Conservation (phyloP, 1,140 invertebrate genomes). For the Dreissena polymorpha region DNA sequence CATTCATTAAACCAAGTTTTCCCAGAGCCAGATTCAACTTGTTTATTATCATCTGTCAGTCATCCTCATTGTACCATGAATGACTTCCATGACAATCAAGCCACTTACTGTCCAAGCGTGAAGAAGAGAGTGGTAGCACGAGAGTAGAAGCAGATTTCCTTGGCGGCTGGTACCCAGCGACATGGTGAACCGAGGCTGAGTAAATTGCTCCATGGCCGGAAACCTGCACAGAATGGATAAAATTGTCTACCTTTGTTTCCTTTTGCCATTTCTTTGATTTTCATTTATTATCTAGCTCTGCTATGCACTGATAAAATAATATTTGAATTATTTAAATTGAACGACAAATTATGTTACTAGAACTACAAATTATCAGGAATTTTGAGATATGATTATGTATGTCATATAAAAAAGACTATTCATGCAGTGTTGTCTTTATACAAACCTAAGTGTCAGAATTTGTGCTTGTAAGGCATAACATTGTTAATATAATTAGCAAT, state of each 20-base stretch:
- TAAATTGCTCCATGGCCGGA: slow-evolving; percentile 83
- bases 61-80: not conserved
- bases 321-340: too few relatives aligned
- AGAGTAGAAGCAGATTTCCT: slow-evolving; percentile 98
- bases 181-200: slow-evolving; percentile 71
- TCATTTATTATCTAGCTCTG: too few relatives aligned
- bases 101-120: slow-evolving; percentile 90
- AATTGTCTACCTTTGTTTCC: not conserved
- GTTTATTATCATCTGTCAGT: not conserved
- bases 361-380: too few relatives aligned
- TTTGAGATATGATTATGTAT: too few relatives aligned
- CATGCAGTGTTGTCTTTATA: too few relatives aligned
- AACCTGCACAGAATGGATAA: slow-evolving; percentile 81
- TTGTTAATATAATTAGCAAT: too few relatives aligned
- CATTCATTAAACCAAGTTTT: not conserved
- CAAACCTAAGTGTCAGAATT: too few relatives aligned
- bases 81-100: too few relatives aligned
- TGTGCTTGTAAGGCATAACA: too few relatives aligned
- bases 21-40: not conserved
- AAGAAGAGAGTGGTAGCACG: slow-evolving; percentile 93
- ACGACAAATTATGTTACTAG: too few relatives aligned
- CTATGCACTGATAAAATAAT: too few relatives aligned
- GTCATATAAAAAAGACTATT: too few relatives aligned
- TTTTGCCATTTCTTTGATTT: not conserved
- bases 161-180: slow-evolving; percentile 96